These are phyloP conservation scores for Pseudorhombus dupliciocellatus DNA, from an alignment of 2,113 vertebrate species.

Conservation along the genomic window DNA sequence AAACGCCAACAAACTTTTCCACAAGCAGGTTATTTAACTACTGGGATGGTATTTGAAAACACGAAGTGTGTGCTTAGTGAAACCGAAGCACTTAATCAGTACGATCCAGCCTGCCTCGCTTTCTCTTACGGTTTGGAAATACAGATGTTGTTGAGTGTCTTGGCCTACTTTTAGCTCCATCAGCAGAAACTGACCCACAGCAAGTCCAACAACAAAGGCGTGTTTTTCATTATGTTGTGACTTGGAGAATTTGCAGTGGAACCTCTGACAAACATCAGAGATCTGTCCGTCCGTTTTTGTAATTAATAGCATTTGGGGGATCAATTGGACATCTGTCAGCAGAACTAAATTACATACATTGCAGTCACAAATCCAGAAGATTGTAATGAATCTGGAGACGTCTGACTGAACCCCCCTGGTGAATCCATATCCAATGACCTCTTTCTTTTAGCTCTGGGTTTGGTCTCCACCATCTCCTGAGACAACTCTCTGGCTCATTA, in stretches of 20 bases:
- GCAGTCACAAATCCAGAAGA: too few relatives aligned
- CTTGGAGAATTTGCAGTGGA: too few relatives aligned
- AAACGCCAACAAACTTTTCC: conserved; percentile 29
- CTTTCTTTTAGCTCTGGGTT: not conserved
- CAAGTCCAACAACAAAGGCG: too few relatives aligned
- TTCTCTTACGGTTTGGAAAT: not conserved
- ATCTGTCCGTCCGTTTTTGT: too few relatives aligned
- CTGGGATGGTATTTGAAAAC: not conserved
- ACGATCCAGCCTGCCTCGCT: not conserved
- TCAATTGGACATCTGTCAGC: not conserved
- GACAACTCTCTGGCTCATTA: not conserved
- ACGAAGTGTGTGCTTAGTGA: not conserved
- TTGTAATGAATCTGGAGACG: not conserved
- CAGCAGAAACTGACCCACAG: not conserved
- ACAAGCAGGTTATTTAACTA: not conserved
- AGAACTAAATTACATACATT: not conserved
- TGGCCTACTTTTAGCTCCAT: not conserved
- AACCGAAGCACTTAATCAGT: not conserved
- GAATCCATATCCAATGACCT: not conserved
- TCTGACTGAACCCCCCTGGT: not conserved
- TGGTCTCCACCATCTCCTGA: not conserved
- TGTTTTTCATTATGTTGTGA: too few relatives aligned
- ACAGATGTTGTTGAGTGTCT: not conserved
- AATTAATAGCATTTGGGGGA: too few relatives aligned
- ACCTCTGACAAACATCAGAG: too few relatives aligned